These are phyloP conservation scores for Belgica antarctica DNA, from an alignment of 2,888 invertebrate species.

Conservation along the genomic window DNA sequence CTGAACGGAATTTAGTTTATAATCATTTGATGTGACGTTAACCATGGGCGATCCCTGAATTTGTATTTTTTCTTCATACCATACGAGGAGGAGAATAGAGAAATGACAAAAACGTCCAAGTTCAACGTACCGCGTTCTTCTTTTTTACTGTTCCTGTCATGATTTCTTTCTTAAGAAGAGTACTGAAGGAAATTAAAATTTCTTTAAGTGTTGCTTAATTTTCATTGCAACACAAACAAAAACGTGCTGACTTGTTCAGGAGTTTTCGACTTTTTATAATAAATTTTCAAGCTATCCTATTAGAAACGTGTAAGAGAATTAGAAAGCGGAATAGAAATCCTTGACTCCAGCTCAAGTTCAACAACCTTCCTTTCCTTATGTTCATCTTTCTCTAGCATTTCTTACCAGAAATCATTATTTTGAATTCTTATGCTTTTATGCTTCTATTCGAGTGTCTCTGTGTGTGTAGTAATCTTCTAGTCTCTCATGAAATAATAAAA, in stretches of 20 bases:
- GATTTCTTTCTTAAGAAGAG: not conserved
- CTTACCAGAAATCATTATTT: slow-evolving; percentile 41
- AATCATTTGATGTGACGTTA: too few relatives aligned
- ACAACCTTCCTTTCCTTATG: slow-evolving; percentile 25
- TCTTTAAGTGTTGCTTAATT: too few relatives aligned
- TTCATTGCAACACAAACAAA: too few relatives aligned
- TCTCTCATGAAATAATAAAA: too few relatives aligned
- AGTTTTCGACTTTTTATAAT: too few relatives aligned
- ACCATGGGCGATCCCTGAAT: too few relatives aligned
- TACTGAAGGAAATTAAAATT: not conserved
- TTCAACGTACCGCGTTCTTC: slow-evolving; percentile 34
- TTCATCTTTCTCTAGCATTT: slow-evolving; percentile 29
- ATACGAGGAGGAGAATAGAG: slow-evolving; percentile 35
- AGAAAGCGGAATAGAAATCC: slow-evolving; percentile 29
- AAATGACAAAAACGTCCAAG: slow-evolving; percentile 40
- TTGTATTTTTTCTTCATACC: too few relatives aligned
- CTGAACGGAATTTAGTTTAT: too few relatives aligned
- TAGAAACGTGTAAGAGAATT: too few relatives aligned
- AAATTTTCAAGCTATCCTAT: too few relatives aligned
- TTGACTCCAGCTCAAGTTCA: slow-evolving; percentile 31
- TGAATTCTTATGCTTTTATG: slow-evolving; percentile 42
- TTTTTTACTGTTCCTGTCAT: not conserved
- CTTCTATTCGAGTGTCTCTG: slow-evolving; percentile 7
- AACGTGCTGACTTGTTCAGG: too few relatives aligned
- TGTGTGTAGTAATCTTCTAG: too few relatives aligned